Base-by-base conservation (phyloP, 2,888 invertebrate species). In the Lepidocyrtoides sp. region DNA sequence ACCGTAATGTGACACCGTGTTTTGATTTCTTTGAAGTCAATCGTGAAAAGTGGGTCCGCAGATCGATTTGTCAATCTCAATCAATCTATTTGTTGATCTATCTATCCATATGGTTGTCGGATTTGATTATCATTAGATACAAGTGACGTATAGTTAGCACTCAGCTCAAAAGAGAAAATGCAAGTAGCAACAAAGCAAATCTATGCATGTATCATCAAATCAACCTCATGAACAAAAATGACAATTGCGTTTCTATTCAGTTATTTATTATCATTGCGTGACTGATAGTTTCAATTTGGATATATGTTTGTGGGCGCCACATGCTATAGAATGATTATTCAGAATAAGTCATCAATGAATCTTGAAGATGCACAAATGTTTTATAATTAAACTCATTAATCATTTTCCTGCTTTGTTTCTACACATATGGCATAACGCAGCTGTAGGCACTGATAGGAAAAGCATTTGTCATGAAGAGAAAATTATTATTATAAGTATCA, bases 301-400 rank as follows among this genome's bases (percentile, higher is more conserved):
- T 82, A n/a, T n/a, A 4, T 44, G 26, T 54, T 54, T 63, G 44
- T 63, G 60, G 82, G 63, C 60, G 60, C 41, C 41, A 36, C 41
- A 60, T 41, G 12, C 60, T 29, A 32, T 48, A 23, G 26, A n/a
- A n/a, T n/a, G n/a, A 48, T 79, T 54, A 79, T 57, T 32, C 44
- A 23, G 36, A 81, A 36, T 57, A 81, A 81, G 57, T 81, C 57
- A 57, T 81, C 79, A 57, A n/a, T 81, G 32, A 29, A 57, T 36
- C 60, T 60, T 63, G 54, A 85, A 85, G 20, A 48, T 79, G 75
- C 77, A 63, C 89, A 90, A 84, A 77, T 44, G 66, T 20, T n/a
- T 77, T 51, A 57, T 91, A 91, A 91, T 91, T 91, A 91, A 85
- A 85, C 85, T 81, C 90, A 91, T 91, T 85, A 91, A 91, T 91